Evolutionary conservation across 2,797 vertebrate genomes (phyloP).

Genomic region (Dendrocincla tyrannina): DNA sequence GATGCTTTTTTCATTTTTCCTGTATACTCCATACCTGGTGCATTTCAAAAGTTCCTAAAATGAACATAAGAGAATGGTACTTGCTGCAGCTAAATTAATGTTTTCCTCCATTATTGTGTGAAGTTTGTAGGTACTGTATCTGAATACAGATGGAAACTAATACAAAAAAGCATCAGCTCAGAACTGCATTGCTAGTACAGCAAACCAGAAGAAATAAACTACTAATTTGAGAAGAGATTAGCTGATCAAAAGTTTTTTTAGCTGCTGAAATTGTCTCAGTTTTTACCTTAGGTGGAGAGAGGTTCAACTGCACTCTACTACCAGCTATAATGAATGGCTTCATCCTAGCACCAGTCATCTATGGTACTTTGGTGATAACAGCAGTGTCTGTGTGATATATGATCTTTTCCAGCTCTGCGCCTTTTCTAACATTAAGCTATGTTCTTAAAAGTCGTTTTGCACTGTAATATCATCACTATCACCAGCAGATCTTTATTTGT

Average conservation of each 20-base stretch:
- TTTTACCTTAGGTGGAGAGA: not conserved
- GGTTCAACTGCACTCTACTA: not conserved
- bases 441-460: not conserved
- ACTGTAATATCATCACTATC: not conserved
- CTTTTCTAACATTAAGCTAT: not conserved
- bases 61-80: not conserved
- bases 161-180: not conserved
- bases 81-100: not conserved
- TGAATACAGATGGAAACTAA: not conserved
- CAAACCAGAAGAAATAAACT: not conserved
- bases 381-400: not conserved
- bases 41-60: not conserved
- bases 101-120: not conserved
- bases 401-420: not conserved
- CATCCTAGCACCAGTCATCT: not conserved
- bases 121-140: not conserved
- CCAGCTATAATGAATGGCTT: not conserved
- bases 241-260: not conserved
- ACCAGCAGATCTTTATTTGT: not conserved
- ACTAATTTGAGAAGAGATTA: not conserved
- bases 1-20: not conserved
- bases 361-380: conserved; percentile 4
- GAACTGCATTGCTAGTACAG: not conserved
- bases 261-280: not conserved
- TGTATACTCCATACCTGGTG: not conserved